These are phyloP conservation scores for Hypercompe scribonia DNA, from an alignment of 2,888 invertebrate species.

Conservation along the genomic window DNA sequence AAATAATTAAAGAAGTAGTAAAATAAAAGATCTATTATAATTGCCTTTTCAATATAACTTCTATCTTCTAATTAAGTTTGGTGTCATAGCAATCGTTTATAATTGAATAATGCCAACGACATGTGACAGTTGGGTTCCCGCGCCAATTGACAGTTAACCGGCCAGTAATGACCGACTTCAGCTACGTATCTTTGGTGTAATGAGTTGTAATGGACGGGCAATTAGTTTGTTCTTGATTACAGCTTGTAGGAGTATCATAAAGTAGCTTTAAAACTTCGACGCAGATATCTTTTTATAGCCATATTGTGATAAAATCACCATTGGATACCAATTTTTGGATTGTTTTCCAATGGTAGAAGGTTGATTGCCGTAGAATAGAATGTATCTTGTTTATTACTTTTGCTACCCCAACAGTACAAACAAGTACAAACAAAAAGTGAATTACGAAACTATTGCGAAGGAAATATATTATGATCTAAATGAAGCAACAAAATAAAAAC, in stretches of 20 bases:
- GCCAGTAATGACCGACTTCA: conserved; percentile 35
- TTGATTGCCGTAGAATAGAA: neutral
- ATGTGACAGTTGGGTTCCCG: conserved; percentile 54
- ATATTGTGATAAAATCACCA: too few relatives aligned
- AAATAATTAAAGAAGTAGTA: neutral
- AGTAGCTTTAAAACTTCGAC: neutral
- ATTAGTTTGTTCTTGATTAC: conserved; percentile 7
- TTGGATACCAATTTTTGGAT: too few relatives aligned
- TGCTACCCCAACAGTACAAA: neutral
- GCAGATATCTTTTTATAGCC: neutral
- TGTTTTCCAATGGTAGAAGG: too few relatives aligned
- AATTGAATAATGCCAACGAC: conserved; percentile 26
- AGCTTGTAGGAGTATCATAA: neutral
- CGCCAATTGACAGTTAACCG: conserved; percentile 46
- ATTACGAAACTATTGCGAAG: neutral
- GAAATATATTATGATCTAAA: conserved; percentile 7
- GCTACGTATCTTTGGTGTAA: conserved; percentile 20
- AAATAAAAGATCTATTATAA: neutral
- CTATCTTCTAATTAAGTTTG: neutral
- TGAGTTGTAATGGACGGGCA: conserved; percentile 29
- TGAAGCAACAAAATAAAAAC: neutral
- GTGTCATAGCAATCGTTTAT: neutral
- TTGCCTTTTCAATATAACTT: neutral
- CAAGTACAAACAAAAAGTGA: neutral
- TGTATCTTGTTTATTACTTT: neutral